Evolutionary conservation across 2,113 vertebrate genomes (phyloP), one percentile per base, ranked within the genome.

Genomic region (Octodon degus): DNA sequence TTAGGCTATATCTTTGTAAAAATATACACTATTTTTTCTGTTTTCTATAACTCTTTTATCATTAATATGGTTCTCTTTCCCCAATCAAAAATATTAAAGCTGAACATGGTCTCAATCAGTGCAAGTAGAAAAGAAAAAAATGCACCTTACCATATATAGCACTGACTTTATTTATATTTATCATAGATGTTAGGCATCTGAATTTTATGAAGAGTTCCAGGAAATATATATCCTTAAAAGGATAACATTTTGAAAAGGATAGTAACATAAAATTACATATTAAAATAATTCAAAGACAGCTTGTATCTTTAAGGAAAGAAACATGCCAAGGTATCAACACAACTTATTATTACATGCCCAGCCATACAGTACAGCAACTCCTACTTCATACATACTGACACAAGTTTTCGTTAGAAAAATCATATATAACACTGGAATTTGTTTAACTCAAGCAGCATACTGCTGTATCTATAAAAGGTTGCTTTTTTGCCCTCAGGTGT

Each of bases 191-290:
- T 27, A 85, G 9, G 67, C 25, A 80, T 55, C 5, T 67, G 53
- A 90, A 93, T 94, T 96, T 87, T 96, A 96, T 88, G 90, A 91
- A 91, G 91, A 87, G 37, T 63, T 91, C 27, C 55, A 94, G 80
- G 95, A 94, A 94, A 87, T 89, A 24, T 20, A 32, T 67, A 70
- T 91, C 58, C 27, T 84, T 77, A 87, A 77, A 96, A 86, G 34
- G 12, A 89, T 11, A 47, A 19, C 63, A n/a, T 62, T 82, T 83
- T 79, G 37, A 82, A 77, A 79, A 80, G n/a, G 24, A 65, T 19
- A 91, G 37, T 65, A 34, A 89, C 40, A 91, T 81, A 40, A 68
- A 2, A 89, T 80, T 87, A 80, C 11, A 81, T 25, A 14, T 12
- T 89, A 89, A 96, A 96, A 87, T 80, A 89, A 1, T 58, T 89